Percentiles rank a stretch among this genome's conserved stretches.
Evolutionary conservation across 92 coral and sea anemone genomes (phyloP).

Genomic region (Diadumene lineata): DNA sequence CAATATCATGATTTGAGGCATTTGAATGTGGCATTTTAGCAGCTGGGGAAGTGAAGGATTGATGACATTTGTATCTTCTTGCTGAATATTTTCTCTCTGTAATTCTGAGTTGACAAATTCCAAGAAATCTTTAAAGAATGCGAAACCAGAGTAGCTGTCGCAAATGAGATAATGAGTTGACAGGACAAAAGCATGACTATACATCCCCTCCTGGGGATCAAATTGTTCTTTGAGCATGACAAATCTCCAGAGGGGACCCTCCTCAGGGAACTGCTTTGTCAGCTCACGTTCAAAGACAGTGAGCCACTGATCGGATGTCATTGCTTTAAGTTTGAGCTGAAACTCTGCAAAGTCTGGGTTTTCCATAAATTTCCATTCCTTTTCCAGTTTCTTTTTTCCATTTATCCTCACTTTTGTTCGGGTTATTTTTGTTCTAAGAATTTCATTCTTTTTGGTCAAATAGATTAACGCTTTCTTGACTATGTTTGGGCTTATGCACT

Average conservation of each 20-base stretch:
- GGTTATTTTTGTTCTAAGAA: constrained; percentile 53
- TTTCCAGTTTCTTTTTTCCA: constrained; percentile 29
- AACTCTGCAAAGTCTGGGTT: constrained; percentile 45
- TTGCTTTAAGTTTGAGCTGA: constrained; percentile 41
- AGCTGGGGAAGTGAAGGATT: constrained; percentile 47
- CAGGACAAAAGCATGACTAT: constrained; percentile 64
- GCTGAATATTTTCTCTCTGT: not conserved
- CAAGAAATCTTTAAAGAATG: constrained; percentile 65
- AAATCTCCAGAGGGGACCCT: constrained; percentile 74
- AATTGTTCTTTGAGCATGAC: constrained; percentile 68
- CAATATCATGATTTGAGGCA: constrained; percentile 29
- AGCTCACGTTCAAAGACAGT: constrained; percentile 62
- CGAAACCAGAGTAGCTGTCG: constrained; percentile 58
- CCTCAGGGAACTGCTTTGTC: constrained; percentile 45
- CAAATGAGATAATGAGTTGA: constrained; percentile 60
- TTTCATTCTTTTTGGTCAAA: constrained; percentile 48
- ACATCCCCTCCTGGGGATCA: constrained; percentile 51
- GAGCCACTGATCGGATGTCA: constrained; percentile 54
- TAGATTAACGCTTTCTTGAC: constrained; percentile 46
- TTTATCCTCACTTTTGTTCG: constrained; percentile 15
- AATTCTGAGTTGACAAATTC: constrained; percentile 35
- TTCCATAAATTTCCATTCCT: constrained; percentile 55
- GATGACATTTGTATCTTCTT: constrained; percentile 15
- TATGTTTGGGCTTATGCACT: constrained; percentile 16
- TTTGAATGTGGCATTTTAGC: constrained; percentile 34